Conservation (phyloP, 2,113 vertebrate genomes). For the Saguinus imperator region DNA sequence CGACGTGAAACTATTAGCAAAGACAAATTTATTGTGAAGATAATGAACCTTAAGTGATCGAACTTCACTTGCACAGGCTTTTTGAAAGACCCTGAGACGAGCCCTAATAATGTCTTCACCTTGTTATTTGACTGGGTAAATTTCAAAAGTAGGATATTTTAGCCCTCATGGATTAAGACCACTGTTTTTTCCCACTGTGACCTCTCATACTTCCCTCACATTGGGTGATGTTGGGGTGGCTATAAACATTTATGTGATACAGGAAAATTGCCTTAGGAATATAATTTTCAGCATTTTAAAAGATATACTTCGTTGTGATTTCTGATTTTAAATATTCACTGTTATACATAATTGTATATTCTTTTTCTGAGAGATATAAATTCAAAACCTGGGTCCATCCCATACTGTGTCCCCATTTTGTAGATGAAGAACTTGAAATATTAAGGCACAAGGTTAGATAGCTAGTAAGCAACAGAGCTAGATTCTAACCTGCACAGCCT, state of each 20-base stretch:
- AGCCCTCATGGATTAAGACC: not conserved
- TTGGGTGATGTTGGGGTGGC: not conserved
- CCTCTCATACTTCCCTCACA: not conserved
- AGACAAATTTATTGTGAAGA: not conserved
- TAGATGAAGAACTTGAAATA: not conserved
- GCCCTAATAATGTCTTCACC: not conserved
- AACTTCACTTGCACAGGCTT: not conserved
- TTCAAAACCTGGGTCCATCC: not conserved
- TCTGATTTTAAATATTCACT: not conserved
- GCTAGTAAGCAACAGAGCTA: not conserved
- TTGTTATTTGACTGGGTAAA: not conserved
- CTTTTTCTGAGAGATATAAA: not conserved
- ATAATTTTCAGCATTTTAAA: constrained; percentile 13
- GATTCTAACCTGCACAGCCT: not conserved
- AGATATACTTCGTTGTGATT: not conserved
- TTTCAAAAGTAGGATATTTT: not conserved
- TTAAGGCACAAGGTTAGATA: not conserved
- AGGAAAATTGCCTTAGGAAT: not conserved
- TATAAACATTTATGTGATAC: not conserved
- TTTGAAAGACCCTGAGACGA: not conserved
- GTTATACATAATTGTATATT: not conserved
- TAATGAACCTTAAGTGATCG: not conserved
- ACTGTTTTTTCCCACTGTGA: not conserved
- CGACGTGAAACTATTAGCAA: not conserved
- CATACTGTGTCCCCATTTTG: not conserved